Conservation (phyloP, 2,113 vertebrate species). For the Xenopus borealis region DNA sequence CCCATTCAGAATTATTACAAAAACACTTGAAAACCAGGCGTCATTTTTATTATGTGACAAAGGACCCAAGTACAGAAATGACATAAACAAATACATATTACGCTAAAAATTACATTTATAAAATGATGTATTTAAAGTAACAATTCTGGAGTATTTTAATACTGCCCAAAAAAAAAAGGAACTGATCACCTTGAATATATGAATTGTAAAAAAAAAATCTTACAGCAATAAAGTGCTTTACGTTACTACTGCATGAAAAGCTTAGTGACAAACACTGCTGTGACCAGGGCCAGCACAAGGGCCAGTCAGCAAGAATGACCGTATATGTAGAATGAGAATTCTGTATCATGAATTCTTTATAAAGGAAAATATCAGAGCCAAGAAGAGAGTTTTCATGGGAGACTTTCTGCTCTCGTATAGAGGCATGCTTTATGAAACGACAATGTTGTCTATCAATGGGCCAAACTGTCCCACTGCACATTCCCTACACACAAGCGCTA, state of each 20-base stretch:
- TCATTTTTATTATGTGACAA: slow-evolving; percentile 60
- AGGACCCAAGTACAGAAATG: slow-evolving; percentile 46
- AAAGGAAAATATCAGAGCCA: no score
- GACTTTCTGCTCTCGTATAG: no score
- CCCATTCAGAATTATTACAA: no score
- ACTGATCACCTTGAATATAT: slow-evolving; percentile 41
- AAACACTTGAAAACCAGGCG: no score
- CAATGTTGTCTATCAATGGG: no score
- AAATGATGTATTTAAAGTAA: slow-evolving; percentile 53
- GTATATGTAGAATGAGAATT: no score
- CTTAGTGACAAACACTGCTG: not conserved
- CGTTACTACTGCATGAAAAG: slow-evolving; percentile 27
- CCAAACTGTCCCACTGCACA: no score
- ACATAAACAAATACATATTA: slow-evolving; percentile 57
- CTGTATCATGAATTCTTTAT: no score
- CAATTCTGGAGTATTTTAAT: slow-evolving; percentile 59
- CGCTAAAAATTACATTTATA: slow-evolving; percentile 51
- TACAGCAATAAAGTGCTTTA: slow-evolving; percentile 70
- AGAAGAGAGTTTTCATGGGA: no score
- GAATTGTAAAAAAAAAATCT: slow-evolving; percentile 11
- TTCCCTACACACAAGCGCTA: no score
- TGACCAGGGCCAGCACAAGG: not conserved
- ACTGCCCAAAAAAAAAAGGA: slow-evolving; percentile 64
- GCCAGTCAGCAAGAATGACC: not conserved
- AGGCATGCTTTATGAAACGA: no score